A percentile compares a stretch with the other conserved stretches of the same genome.
phyloP scores from a whole-genome alignment of 1,140 invertebrate species.

The Dolichoris vasculosae region DNA sequence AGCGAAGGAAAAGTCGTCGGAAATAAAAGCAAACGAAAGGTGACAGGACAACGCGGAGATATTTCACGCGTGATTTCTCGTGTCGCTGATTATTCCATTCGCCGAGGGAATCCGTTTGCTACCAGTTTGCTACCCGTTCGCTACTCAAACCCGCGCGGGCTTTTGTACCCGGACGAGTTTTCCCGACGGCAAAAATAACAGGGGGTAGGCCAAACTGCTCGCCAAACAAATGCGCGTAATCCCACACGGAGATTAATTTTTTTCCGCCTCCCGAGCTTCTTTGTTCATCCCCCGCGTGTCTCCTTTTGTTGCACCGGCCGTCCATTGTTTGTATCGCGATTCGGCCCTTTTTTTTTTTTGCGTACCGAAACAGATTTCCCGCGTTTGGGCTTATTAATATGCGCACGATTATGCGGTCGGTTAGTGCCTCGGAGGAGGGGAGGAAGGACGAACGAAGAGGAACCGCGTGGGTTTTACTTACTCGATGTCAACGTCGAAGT shows the following conservation, averaged over 20 bases:
- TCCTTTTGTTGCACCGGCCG: not conserved
- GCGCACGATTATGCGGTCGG: slow-evolving; percentile 1
- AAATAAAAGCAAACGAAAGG: slow-evolving; percentile 57
- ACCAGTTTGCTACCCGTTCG: slow-evolving; percentile 46
- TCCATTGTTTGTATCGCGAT: slow-evolving; percentile 9
- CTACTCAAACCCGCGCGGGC: not conserved
- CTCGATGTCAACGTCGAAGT: not conserved
- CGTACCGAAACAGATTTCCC: slow-evolving; percentile 25
- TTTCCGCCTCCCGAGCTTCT: not conserved
- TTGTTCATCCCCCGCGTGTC: not conserved
- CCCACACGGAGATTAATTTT: slow-evolving; percentile 27
- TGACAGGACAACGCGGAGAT: slow-evolving; percentile 46
- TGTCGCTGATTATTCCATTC: slow-evolving; percentile 72
- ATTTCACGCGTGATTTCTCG: slow-evolving; percentile 59
- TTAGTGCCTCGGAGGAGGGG: not conserved
- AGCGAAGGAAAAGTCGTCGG: not conserved
- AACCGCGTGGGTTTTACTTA: not conserved
- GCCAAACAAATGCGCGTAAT: slow-evolving; percentile 12
- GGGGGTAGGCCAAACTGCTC: not conserved
- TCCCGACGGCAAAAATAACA: not conserved
- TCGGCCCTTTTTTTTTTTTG: not conserved
- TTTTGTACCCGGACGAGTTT: not conserved
- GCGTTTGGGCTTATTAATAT: not conserved
- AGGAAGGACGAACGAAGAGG: not conserved
- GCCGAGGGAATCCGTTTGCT: slow-evolving; percentile 48